phyloP scores from a whole-genome alignment of 1,140 invertebrate genomes.

The Oscheius sp. region DNA sequence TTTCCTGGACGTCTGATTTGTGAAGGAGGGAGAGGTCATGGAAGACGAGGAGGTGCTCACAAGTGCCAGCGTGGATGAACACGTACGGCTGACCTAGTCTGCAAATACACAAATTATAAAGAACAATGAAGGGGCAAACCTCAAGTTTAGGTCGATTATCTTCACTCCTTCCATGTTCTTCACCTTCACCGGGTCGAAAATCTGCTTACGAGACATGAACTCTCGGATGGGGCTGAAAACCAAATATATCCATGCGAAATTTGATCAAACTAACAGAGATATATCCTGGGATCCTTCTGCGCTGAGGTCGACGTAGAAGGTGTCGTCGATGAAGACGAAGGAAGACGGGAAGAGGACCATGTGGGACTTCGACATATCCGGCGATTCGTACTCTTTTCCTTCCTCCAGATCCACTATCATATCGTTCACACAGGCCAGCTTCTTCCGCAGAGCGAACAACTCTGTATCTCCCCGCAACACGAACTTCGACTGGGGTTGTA shows the following conservation, averaged over 20 bases:
- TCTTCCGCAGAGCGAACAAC: constrained; percentile 60
- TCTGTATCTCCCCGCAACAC: constrained; percentile 60
- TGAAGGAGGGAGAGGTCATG: constrained; percentile 57
- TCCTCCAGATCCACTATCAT: constrained; percentile 16
- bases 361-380: constrained; percentile 53
- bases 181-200: constrained; percentile 50
- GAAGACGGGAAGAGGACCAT: constrained; percentile 59
- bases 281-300: constrained; percentile 61
- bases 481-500: constrained; percentile 57
- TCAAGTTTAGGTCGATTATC: constrained; percentile 62
- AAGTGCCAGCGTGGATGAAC: constrained; percentile 63
- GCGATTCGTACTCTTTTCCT: constrained; percentile 16
- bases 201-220: constrained; percentile 55
- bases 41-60: constrained; percentile 63
- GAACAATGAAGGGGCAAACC: background rate
- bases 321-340: constrained; percentile 63
- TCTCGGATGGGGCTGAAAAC: constrained; percentile 56
- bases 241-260: too few relatives aligned
- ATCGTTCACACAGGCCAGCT: constrained; percentile 27
- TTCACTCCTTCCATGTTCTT: constrained; percentile 59
- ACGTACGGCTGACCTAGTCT: constrained; percentile 62
- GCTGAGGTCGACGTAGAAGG: constrained; percentile 63
- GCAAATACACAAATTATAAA: background rate
- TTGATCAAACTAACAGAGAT: constrained; percentile 24
- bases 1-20: constrained; percentile 39